Evolutionary conservation across 2,797 vertebrate species (phyloP), one percentile per base, ranked within the genome.

Genomic region (Characodon lateralis): DNA sequence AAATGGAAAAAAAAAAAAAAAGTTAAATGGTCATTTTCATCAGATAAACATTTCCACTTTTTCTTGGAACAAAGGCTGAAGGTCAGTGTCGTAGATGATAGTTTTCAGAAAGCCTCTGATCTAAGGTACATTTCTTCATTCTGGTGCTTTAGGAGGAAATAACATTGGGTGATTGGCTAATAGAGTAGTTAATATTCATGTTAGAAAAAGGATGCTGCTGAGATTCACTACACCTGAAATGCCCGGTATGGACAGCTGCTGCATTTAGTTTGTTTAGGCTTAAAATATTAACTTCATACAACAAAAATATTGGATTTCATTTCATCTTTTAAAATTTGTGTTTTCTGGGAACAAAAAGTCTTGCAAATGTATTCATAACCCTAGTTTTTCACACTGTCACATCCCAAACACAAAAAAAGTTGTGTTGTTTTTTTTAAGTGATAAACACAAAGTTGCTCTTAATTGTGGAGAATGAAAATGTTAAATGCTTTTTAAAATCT

Each of bases 61-160:
- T 20, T 51, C 5, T 68, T 48, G 50, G 8, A 71, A 22, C 35
- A 74, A 31, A 68, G 70, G 72, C 6, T 74, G 12, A 77, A 74
- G 43, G 68, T 43, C 51, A 12, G 5, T 31, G 5, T 61, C 31
- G 72, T n/a, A 68, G 9, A 65, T 5, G 3, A 46, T 51, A 53
- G 51, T 65, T 75, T 76, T 55, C 58, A 43, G 28, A 58, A 82
- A 84, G 80, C 84, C 76, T 82, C 76, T 71, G 66, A 84, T 84
- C 26, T 72, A 4, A 16, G 72, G 31, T 14, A 20, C 61, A 70
- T 59, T 58, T 82, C 68, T 80, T 28, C 48, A 76, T 66, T 71
- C 73, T 58, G 65, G 22, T 73, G 68, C 78, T 78, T 72, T 73
- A 61, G 26, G 35, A 77, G 71, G 58, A 7, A 73, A 78, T 85